Conservation (phyloP, 2,113 vertebrate genomes). For the Scalopus aquaticus region DNA sequence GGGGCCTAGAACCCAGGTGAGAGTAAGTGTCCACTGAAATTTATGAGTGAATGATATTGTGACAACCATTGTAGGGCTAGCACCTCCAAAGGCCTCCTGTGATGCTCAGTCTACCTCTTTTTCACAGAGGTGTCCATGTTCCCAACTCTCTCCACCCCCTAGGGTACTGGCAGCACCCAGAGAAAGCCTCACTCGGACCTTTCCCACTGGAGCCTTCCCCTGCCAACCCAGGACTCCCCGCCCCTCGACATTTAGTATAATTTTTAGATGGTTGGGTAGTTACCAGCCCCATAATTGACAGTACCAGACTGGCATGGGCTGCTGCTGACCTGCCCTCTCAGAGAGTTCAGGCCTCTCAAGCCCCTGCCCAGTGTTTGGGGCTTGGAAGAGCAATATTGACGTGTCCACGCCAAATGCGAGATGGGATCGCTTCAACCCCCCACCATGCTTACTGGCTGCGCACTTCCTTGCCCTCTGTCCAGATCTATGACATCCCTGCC, state of each 20-base stretch:
- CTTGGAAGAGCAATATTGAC: not conserved
- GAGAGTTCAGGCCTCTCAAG: not conserved
- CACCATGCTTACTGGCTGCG: not conserved
- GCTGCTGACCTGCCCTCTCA: no score
- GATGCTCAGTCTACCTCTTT: not conserved
- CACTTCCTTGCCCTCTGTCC: not conserved
- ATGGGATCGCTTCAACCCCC: not conserved
- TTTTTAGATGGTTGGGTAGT: not conserved
- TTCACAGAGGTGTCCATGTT: not conserved
- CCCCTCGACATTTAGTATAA: not conserved
- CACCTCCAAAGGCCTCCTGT: not conserved
- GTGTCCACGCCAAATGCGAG: no score
- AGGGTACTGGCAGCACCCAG: not conserved
- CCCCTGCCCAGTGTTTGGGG: not conserved
- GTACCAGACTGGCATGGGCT: accelerated
- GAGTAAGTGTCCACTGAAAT: not conserved
- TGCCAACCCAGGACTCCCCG: not conserved
- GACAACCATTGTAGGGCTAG: accelerated
- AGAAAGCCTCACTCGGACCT: not conserved
- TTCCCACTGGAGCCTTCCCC: not conserved
- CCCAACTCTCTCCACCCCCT: not conserved
- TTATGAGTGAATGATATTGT: not conserved
- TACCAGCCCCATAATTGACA: not conserved
- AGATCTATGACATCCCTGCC: not conserved
- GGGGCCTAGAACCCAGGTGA: not conserved